phyloP scores from a whole-genome alignment of 2,113 vertebrate genomes.

The Oostethus manadensis region DNA sequence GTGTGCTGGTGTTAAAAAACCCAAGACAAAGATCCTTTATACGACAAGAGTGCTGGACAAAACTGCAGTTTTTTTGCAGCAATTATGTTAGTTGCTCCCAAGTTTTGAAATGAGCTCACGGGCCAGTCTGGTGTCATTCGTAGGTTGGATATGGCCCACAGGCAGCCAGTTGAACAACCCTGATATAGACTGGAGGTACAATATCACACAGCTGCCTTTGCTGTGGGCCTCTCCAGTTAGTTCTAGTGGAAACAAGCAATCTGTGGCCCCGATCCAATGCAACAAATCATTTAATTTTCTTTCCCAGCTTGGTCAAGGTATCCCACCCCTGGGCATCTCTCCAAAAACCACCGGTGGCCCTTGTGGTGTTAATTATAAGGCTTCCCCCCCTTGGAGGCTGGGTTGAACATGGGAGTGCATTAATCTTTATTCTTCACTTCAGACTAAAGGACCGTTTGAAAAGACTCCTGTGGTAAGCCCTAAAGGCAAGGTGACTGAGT shows the following conservation, averaged over 20 bases:
- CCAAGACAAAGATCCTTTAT: no score
- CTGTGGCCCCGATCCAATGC: constrained; percentile 33
- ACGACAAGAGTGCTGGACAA: no score
- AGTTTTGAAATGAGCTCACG: no score
- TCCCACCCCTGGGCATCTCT: constrained; percentile 28
- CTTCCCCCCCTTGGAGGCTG: constrained; percentile 41
- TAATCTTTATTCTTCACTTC: constrained; percentile 73
- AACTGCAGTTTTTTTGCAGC: no score
- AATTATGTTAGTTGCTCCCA: no score
- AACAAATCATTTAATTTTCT: constrained; percentile 36
- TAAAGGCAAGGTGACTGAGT: constrained; percentile 54
- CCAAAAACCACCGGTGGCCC: constrained; percentile 49
- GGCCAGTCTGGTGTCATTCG: no score
- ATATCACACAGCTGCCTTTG: constrained; percentile 14
- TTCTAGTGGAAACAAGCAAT: constrained; percentile 45
- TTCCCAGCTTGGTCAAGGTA: constrained; percentile 36
- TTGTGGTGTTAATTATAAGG: constrained; percentile 72
- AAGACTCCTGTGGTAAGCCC: constrained; percentile 68
- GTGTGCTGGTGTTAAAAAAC: no score
- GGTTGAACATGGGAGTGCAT: constrained; percentile 66
- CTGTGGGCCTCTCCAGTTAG: constrained; percentile 29
- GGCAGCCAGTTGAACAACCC: no score
- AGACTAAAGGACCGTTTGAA: constrained; percentile 69
- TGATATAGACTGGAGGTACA: no score
- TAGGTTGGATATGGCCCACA: no score